A percentile compares a stretch with the other conserved stretches of the same genome.
Evolutionary conservation across 2,888 invertebrate genomes (phyloP).

Genomic region (Drosophila anceps): DNA sequence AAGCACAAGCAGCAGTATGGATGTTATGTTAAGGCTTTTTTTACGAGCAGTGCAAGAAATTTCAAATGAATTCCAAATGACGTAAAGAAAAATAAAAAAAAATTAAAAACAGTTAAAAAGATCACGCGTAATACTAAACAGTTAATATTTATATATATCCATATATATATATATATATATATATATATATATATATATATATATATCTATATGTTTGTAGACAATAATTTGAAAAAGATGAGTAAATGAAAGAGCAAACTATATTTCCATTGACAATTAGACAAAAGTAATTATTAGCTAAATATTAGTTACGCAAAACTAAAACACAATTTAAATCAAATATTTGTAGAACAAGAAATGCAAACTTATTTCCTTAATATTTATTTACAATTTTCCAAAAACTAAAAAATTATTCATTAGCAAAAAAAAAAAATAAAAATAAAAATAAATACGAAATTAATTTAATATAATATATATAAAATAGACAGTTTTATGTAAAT

Average conservation of each 20-base stretch:
- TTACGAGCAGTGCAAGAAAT: conserved; percentile 1
- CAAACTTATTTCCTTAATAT: conserved; percentile 21
- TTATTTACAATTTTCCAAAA: conserved; percentile 20
- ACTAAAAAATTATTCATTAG: conserved; percentile 15
- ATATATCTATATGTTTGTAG: conserved; percentile 72
- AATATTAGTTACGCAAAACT: conserved; percentile 49
- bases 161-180: conserved; percentile 19
- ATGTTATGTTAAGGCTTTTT: conserved; percentile 20
- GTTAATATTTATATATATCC: conserved; percentile 41
- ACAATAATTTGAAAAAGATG: conserved; percentile 72
- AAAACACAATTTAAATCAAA: conserved; percentile 41
- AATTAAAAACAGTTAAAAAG: conserved; percentile 6
- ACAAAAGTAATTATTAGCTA: conserved; percentile 58
- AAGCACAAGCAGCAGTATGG: conserved; percentile 9
- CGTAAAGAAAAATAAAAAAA: conserved; percentile 42
- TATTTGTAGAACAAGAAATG: conserved; percentile 38
- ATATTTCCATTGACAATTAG: conserved; percentile 57
- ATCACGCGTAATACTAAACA: conserved; percentile 36
- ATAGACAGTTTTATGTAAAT: conserved; percentile 68
- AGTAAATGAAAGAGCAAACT: conserved; percentile 33
- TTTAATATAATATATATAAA: conserved; percentile 26
- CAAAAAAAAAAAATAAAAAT: conserved; percentile 9
- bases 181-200: conserved; percentile 34
- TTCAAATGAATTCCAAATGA: conserved; percentile 26
- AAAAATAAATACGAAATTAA: conserved; percentile 11